A percentile compares a stretch with the other conserved stretches of the same genome.
Evolutionary conservation across 2,113 vertebrate species (phyloP).

Genomic region (Cyanocitta stelleri): DNA sequence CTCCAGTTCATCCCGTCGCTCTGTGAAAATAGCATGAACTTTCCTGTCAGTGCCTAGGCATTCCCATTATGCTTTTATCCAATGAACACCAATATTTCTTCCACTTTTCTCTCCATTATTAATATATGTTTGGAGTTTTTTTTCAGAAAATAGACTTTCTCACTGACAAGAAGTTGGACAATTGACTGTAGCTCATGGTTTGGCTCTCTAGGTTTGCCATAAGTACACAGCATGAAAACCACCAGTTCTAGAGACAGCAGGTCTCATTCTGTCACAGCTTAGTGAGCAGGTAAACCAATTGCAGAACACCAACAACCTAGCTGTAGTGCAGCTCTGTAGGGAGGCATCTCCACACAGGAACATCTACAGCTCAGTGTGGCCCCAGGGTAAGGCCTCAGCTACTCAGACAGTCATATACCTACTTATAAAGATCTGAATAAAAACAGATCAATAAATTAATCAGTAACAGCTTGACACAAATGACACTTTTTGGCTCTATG

Average conservation of each 20-base stretch:
- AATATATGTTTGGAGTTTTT: fast-evolving
- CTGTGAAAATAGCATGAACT: not conserved
- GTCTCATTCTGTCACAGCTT: not conserved
- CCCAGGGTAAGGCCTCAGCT: not conserved
- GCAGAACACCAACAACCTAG: not conserved
- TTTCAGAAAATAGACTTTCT: not conserved
- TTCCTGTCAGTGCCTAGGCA: not conserved
- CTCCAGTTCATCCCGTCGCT: not conserved
- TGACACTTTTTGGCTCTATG: not conserved
- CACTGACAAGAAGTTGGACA: not conserved
- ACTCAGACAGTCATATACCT: not conserved
- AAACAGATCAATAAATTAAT: not conserved
- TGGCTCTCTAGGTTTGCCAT: not conserved
- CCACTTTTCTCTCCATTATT: not conserved
- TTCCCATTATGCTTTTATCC: not conserved
- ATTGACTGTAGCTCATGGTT: not conserved
- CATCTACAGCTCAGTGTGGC: not conserved
- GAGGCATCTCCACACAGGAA: not conserved
- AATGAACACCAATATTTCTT: not conserved
- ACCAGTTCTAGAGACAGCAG: not conserved
- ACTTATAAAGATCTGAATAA: not conserved
- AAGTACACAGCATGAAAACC: not conserved
- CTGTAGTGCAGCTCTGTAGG: not conserved
- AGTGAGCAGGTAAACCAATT: not conserved
- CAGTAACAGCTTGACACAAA: not conserved